phyloP scores from a whole-genome alignment of 2,888 invertebrate genomes.

The Temnothorax rugatulus region DNA sequence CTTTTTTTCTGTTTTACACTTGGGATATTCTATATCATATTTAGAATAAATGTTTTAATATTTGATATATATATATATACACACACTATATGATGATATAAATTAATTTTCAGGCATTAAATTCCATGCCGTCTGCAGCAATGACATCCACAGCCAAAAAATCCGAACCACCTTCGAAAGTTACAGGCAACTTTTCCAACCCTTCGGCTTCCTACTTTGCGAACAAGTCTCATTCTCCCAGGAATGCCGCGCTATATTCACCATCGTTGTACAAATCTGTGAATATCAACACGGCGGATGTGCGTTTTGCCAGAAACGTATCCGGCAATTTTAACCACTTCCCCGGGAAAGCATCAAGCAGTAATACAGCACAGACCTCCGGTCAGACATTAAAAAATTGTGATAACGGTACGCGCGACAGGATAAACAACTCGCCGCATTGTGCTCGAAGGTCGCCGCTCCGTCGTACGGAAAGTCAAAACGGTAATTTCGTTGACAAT shows the following conservation, averaged over 20 bases:
- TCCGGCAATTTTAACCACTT: conserved; percentile 42
- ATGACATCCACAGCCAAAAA: conserved; percentile 49
- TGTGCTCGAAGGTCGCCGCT: conserved; percentile 40
- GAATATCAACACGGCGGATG: conserved; percentile 31
- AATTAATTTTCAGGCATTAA: conserved; percentile 61
- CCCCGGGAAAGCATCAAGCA: conserved; percentile 36
- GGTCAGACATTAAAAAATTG: conserved; percentile 27
- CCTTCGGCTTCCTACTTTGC: conserved; percentile 7
- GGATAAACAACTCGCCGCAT: conserved; percentile 13
- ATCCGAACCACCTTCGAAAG: conserved; percentile 53
- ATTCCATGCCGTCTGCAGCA: conserved; percentile 52
- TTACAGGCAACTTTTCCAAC: neutral
- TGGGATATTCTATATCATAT: neutral
- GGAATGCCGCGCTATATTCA: conserved; percentile 23
- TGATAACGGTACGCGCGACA: conserved; percentile 29
- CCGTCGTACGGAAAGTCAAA: conserved; percentile 33
- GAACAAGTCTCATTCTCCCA: conserved; percentile 47
- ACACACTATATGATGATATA: neutral
- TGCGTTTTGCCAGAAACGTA: conserved; percentile 13
- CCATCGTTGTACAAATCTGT: conserved; percentile 46
- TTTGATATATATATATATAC: neutral
- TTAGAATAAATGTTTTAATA: neutral
- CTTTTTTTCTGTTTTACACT: conserved; percentile 17
- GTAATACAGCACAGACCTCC: neutral
- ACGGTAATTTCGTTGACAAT: conserved; percentile 39